A percentile compares a stretch with the other conserved stretches of the same genome.
phyloP scores from a whole-genome alignment of 2,888 invertebrate species.

The Neoscelio sp. region DNA sequence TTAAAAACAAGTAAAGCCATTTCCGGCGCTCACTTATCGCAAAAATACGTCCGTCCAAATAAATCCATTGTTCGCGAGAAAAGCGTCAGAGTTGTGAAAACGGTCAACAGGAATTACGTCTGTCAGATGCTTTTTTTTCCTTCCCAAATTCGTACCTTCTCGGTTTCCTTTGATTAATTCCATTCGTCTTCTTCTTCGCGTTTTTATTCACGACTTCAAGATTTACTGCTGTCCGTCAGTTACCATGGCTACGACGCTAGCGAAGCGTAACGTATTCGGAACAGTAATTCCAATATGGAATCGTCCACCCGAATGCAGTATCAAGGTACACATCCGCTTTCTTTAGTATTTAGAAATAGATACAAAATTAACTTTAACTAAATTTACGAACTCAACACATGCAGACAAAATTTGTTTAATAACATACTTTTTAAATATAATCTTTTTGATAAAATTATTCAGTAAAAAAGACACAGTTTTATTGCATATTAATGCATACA shows the following conservation, averaged over 20 bases:
- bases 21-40: slow-evolving; percentile 53
- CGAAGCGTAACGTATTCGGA: slow-evolving; percentile 64
- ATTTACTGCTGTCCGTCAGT: slow-evolving; percentile 72
- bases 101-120: slow-evolving; percentile 64
- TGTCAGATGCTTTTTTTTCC: slow-evolving; percentile 18
- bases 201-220: slow-evolving; percentile 69
- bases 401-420: neutral
- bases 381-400: slow-evolving; percentile 17
- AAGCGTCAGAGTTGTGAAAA: slow-evolving; percentile 52
- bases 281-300: slow-evolving; percentile 67
- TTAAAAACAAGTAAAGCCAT: slow-evolving; percentile 55
- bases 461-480: neutral
- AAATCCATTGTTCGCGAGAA: slow-evolving; percentile 55
- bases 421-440: neutral
- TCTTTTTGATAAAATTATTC: neutral
- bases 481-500: neutral
- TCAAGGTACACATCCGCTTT: slow-evolving; percentile 41
- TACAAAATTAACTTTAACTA: slow-evolving; percentile 45
- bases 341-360: slow-evolving; percentile 50
- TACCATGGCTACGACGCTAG: slow-evolving; percentile 61
- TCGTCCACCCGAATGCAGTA: slow-evolving; percentile 52
- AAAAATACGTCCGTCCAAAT: slow-evolving; percentile 52
- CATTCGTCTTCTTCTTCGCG: slow-evolving; percentile 69
- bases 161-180: slow-evolving; percentile 68
- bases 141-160: slow-evolving; percentile 56